A percentile compares a stretch with the other conserved stretches of the same genome.
Conservation (phyloP, 2,113 vertebrate genomes). For the Hemibagrus wyckioides region DNA sequence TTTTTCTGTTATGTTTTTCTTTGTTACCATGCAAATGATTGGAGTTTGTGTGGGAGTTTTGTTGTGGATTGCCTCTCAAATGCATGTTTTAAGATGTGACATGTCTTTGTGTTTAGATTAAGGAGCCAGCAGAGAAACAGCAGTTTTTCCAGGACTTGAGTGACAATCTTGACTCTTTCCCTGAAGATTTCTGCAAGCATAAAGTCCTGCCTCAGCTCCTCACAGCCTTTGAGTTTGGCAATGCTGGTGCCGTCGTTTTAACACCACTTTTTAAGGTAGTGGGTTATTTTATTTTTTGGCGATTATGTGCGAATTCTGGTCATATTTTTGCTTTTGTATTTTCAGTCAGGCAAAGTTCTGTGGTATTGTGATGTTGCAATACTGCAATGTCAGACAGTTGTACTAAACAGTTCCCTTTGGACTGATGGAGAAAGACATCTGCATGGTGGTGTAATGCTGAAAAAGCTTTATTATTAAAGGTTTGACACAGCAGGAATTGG, state of each 20-base stretch:
- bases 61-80: background rate
- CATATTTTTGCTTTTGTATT: background rate
- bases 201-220: conserved; percentile 90
- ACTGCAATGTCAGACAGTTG: background rate
- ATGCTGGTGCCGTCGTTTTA: conserved; percentile 83
- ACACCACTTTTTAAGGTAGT: conserved; percentile 88
- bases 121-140: conserved; percentile 86
- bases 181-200: conserved; percentile 89
- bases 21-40: background rate
- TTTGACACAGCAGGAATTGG: background rate
- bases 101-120: conserved; percentile 74
- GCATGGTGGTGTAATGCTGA: background rate
- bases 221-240: conserved; percentile 89
- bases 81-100: background rate
- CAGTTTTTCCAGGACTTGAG: conserved; percentile 90
- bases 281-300: background rate
- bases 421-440: background rate
- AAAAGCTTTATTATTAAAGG: background rate
- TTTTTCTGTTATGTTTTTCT: background rate
- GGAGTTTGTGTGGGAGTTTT: background rate
- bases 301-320: background rate
- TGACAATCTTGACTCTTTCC: conserved; percentile 85
- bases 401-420: background rate
- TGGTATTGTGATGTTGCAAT: background rate
- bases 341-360: background rate